Evolutionary conservation across 2,797 vertebrate genomes (phyloP).

Genomic region (Cuculus canorus): DNA sequence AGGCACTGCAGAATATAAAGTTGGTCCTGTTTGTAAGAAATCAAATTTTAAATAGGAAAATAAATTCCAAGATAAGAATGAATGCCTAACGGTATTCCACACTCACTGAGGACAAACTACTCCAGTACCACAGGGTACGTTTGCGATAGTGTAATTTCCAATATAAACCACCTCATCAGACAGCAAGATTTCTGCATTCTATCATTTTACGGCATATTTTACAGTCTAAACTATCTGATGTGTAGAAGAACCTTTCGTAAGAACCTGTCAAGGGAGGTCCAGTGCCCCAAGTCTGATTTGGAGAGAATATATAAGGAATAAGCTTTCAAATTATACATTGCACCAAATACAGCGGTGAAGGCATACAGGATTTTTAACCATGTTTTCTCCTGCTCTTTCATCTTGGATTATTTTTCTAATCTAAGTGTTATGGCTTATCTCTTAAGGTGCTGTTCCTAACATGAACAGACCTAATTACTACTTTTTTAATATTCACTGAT

Average conservation of each 20-base stretch:
- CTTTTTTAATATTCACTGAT: background rate
- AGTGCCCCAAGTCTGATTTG: background rate
- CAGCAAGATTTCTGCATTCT: background rate
- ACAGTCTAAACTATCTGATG: background rate
- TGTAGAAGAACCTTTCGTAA: background rate
- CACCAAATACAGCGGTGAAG: background rate
- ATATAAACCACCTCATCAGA: background rate
- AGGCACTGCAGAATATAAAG: background rate
- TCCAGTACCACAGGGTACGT: fast-evolving
- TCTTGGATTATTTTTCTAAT: background rate
- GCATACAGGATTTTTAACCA: background rate
- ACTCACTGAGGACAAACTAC: background rate
- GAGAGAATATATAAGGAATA: background rate
- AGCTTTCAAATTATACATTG: background rate
- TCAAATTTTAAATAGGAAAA: background rate
- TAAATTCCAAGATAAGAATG: background rate
- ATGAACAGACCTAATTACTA: background rate
- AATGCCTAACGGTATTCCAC: background rate
- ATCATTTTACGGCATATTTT: background rate
- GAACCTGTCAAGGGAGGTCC: background rate
- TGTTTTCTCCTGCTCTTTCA: background rate
- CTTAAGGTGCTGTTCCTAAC: background rate
- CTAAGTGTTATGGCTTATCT: background rate
- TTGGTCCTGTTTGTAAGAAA: background rate
- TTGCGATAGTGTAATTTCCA: background rate